A percentile compares a stretch with the other conserved stretches of the same genome.
Evolutionary conservation across 2,797 vertebrate genomes (phyloP).

Genomic region (Rhincodon typus): DNA sequence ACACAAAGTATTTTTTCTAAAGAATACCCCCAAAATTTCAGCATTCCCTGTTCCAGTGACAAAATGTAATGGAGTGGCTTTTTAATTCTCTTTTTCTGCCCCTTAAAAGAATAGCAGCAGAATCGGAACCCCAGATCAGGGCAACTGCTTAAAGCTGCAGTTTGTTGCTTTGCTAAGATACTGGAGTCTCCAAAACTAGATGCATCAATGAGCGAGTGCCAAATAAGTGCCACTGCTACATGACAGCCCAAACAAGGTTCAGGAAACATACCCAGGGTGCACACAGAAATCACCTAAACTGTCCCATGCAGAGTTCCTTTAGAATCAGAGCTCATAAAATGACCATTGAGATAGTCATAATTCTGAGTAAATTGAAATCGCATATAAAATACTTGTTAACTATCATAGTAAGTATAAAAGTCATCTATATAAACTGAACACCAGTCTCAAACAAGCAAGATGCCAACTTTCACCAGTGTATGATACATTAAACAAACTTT

Average conservation of each 20-base stretch:
- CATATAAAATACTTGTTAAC: background rate
- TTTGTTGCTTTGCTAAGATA: background rate
- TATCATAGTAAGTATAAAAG: background rate
- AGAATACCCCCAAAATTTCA: background rate
- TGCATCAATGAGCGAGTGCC: no score
- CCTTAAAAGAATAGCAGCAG: background rate
- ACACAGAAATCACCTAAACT: background rate
- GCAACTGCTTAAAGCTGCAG: background rate
- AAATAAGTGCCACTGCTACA: background rate
- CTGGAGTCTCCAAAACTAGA: background rate
- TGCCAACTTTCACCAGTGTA: background rate
- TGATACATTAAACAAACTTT: background rate
- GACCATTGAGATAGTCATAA: background rate
- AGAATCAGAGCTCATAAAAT: background rate
- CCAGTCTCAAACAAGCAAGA: background rate
- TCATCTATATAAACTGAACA: background rate
- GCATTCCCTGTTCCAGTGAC: background rate
- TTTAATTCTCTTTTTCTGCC: background rate
- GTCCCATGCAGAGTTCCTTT: background rate
- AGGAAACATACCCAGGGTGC: background rate
- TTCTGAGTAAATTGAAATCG: background rate
- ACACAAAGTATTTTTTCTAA: background rate
- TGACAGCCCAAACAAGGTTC: background rate
- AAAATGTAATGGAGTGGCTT: background rate
- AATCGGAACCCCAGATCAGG: background rate